Evolutionary conservation across 2,113 vertebrate species (phyloP).

Genomic region (Sinosuthora webbiana): DNA sequence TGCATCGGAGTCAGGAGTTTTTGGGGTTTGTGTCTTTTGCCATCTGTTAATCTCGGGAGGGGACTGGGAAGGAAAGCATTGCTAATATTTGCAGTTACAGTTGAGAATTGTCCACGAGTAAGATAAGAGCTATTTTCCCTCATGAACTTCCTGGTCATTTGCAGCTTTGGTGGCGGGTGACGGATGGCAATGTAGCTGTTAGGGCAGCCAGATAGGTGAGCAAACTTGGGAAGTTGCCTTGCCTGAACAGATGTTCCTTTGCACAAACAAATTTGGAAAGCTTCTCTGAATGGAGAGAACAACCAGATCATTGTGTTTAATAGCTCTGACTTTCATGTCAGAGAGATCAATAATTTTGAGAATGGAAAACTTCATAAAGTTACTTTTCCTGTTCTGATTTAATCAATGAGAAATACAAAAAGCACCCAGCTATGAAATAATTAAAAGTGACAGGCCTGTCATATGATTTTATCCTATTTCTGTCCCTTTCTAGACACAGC

Average conservation of each 20-base stretch:
- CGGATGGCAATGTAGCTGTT: not conserved
- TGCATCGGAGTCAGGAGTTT: not conserved
- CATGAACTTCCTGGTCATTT: not conserved
- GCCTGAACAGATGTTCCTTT: not conserved
- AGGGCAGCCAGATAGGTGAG: not conserved
- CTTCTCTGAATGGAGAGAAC: not conserved
- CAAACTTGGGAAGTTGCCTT: not conserved
- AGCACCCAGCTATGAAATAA: not conserved
- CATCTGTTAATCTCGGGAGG: not conserved
- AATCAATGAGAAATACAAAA: not conserved
- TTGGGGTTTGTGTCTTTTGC: not conserved
- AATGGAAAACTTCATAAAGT: not conserved
- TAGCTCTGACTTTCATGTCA: not conserved
- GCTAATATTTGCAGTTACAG: not conserved
- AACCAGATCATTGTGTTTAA: rapidly evolving
- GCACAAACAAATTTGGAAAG: not conserved
- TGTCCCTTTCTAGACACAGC: not conserved
- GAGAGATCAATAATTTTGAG: not conserved
- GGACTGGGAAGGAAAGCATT: not conserved
- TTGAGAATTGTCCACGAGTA: not conserved
- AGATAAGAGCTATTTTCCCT: not conserved
- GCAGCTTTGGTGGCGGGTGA: not conserved
- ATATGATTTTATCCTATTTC: not conserved
- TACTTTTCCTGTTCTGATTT: not conserved
- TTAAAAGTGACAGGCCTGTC: not conserved